phyloP scores from a whole-genome alignment of 2,797 vertebrate species.

The Thamnophis elegans region DNA sequence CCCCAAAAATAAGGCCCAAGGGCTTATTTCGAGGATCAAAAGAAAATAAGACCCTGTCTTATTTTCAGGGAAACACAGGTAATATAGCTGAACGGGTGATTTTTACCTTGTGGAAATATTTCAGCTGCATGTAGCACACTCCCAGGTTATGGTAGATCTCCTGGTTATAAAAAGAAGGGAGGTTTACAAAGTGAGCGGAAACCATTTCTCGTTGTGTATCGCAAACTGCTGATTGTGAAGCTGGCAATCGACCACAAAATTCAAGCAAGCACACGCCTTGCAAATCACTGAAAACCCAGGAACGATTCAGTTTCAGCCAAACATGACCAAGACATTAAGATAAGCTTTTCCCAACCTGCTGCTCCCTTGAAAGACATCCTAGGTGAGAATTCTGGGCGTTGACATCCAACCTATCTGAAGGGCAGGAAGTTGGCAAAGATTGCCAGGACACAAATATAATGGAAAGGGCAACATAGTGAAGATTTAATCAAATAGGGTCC shows the following conservation, averaged over 20 bases:
- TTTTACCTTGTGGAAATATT: slow-evolving; percentile 89
- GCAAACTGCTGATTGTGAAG: background rate
- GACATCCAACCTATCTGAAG: background rate
- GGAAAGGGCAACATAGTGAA: background rate
- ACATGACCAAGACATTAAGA: background rate
- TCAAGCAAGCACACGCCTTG: background rate
- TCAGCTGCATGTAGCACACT: slow-evolving; percentile 91
- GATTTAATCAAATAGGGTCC: background rate
- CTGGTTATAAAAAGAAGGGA: slow-evolving; percentile 64
- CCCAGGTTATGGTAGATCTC: slow-evolving; percentile 95
- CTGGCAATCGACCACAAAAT: background rate
- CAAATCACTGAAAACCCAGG: background rate
- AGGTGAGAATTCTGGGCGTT: background rate
- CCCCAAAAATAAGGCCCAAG: no score
- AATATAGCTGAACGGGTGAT: background rate
- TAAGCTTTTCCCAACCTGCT: background rate
- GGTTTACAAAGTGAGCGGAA: background rate
- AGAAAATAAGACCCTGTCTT: no score
- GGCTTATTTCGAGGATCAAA: no score
- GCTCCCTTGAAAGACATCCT: background rate
- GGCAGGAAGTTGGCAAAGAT: background rate
- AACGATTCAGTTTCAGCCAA: background rate
- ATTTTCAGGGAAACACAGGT: no score
- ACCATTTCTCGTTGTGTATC: background rate
- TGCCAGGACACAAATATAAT: background rate